These are phyloP conservation scores for Drosophila pseudoobscura DNA, from an alignment of 1,140 invertebrate species.

Conservation along the genomic window DNA sequence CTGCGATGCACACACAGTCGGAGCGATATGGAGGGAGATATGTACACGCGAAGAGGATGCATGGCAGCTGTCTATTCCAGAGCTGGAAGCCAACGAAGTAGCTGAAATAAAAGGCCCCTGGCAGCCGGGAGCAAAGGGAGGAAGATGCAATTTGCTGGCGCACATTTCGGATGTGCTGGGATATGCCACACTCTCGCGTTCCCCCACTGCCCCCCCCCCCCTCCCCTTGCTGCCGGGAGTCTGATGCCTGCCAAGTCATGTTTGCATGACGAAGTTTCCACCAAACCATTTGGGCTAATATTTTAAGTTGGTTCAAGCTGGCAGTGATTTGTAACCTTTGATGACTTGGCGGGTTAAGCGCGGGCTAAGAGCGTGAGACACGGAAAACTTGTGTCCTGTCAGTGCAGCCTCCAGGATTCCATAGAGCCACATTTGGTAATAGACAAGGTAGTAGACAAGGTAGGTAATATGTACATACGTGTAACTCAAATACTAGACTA, in stretches of 20 bases:
- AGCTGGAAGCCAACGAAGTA: slow-evolving; percentile 38
- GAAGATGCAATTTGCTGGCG: slow-evolving; percentile 68
- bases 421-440: too few relatives aligned
- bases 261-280: slow-evolving; percentile 73
- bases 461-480: too few relatives aligned
- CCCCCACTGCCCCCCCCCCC: background rate
- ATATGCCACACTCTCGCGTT: slow-evolving; percentile 6
- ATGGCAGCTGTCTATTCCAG: slow-evolving; percentile 47
- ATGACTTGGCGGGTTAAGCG: slow-evolving; percentile 48
- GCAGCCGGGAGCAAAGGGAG: slow-evolving; percentile 3
- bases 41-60: background rate
- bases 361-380: background rate
- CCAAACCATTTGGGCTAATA: slow-evolving; percentile 51
- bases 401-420: background rate
- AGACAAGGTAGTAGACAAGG: too few relatives aligned
- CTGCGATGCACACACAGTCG: slow-evolving; percentile 4
- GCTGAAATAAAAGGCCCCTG: slow-evolving; percentile 18
- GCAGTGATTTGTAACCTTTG: slow-evolving; percentile 46
- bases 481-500: too few relatives aligned
- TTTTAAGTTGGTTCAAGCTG: slow-evolving; percentile 58
- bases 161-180: slow-evolving; percentile 50
- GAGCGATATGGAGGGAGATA: too few relatives aligned
- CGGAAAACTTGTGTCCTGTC: background rate
- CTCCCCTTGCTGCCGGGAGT: background rate
- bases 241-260: slow-evolving; percentile 66